Evolutionary conservation across 2,888 invertebrate species (phyloP).

Genomic region (Melanophora roralis): DNA sequence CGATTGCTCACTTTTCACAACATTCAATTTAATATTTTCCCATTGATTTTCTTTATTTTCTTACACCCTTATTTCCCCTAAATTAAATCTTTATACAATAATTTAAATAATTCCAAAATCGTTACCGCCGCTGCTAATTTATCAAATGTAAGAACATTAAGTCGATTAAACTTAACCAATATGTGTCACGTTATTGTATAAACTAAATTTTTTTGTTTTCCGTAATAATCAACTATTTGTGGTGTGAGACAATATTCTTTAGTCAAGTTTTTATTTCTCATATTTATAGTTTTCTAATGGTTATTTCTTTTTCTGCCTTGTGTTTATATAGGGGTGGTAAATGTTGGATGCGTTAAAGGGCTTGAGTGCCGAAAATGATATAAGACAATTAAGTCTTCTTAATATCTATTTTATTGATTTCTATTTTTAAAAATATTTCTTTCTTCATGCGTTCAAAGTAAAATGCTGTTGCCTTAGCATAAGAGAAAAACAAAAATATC

Average conservation of each 20-base stretch:
- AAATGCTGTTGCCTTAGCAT: conserved; percentile 12
- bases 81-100: too few relatives aligned
- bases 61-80: too few relatives aligned
- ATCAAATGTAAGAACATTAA: conserved; percentile 17
- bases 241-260: conserved; percentile 14
- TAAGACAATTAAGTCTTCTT: conserved; percentile 37
- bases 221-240: neutral
- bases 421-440: conserved; percentile 73
- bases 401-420: conserved; percentile 73
- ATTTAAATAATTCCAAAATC: too few relatives aligned
- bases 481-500: neutral
- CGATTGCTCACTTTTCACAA: too few relatives aligned
- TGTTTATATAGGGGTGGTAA: neutral
- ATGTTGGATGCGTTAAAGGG: neutral
- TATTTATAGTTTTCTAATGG: neutral
- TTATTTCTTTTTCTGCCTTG: neutral
- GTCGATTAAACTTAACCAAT: conserved; percentile 12
- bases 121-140: too few relatives aligned
- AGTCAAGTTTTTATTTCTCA: conserved; percentile 25
- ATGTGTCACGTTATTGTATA: neutral
- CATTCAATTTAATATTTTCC: too few relatives aligned
- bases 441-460: conserved; percentile 63
- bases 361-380: neutral
- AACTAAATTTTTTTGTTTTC: conserved; percentile 25
- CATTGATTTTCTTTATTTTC: too few relatives aligned